These are phyloP conservation scores for Scaptomyza flava DNA, from an alignment of 2,888 invertebrate genomes.

Conservation along the genomic window DNA sequence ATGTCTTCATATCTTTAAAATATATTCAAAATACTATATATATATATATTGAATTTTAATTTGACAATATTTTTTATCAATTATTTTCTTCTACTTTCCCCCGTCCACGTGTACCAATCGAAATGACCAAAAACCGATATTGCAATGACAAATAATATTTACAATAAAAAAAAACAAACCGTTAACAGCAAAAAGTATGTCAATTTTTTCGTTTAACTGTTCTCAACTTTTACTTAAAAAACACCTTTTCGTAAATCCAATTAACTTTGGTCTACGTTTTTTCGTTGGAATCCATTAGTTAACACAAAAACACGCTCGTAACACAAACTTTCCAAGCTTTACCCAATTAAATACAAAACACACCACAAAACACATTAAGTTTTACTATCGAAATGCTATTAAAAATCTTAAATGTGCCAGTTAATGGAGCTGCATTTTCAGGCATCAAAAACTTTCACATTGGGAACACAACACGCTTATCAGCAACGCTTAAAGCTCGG, in stretches of 20 bases:
- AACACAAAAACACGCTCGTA: slow-evolving; percentile 8
- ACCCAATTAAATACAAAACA: too few species aligned
- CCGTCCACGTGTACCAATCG: slow-evolving; percentile 58
- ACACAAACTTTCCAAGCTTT: slow-evolving; percentile 14
- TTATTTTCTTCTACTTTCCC: slow-evolving; percentile 70
- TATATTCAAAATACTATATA: slow-evolving; percentile 13
- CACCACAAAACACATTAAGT: too few species aligned
- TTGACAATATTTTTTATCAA: slow-evolving; percentile 65
- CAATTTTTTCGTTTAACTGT: slow-evolving; percentile 41
- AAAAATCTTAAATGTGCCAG: not conserved
- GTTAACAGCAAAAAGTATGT: slow-evolving; percentile 77
- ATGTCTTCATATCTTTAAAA: slow-evolving; percentile 22
- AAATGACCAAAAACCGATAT: slow-evolving; percentile 40
- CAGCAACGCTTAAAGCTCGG: not conserved
- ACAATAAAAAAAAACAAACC: slow-evolving; percentile 31
- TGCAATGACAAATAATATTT: slow-evolving; percentile 23
- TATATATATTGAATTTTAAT: slow-evolving; percentile 52
- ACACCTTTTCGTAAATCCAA: slow-evolving; percentile 35
- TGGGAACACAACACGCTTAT: not conserved
- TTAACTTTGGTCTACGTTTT: slow-evolving; percentile 39
- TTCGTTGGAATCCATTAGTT: slow-evolving; percentile 18
- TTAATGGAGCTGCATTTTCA: not conserved
- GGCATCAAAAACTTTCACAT: not conserved
- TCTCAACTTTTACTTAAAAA: slow-evolving; percentile 26
- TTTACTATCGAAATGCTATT: slow-evolving; percentile 19